Evolutionary conservation across 2,797 vertebrate species (phyloP), one percentile per base, ranked within the genome.

Genomic region (Rhynchonycteris naso): DNA sequence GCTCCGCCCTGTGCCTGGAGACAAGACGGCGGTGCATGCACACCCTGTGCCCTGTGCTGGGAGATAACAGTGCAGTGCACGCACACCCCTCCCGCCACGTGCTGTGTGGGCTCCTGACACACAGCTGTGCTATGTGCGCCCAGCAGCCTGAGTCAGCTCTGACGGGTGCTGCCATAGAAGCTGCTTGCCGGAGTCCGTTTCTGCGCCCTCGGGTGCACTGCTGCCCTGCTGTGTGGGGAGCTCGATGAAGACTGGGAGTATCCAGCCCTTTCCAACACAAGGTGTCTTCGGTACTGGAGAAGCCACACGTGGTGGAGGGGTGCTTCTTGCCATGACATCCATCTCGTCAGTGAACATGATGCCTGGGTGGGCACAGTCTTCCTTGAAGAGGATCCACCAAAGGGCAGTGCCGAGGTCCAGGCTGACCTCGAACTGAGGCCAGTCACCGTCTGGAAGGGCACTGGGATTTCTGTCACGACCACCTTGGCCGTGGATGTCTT

Each of bases 331-430:
- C 83, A 99, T 98, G 0, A 99, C 99, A 0, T 99, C 99, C 0
- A 99, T 99, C 97, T 99, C 99, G 0, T 99, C 99, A 0, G 99
- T 99, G 98, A 99, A 99, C 83, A 99, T 99, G 0, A 99, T 99
- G 98, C 99, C 99, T 4, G 99, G 99, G 0, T 99, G 99, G 98
- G 1, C 94, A 8, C 98, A 98, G 1, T 99, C 99, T 91, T 99
- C 99, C 82, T 99, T 99, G 97, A 99, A 99, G 65, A 99, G 98
- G 97, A 99, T 99, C 30, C 99, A 98, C 4, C 99, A 99, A 9
- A 99, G 97, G 0, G 99, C 99, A 0, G 99, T 99, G 7, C 99
- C 99, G 3, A 99, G 98, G 15, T 99, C 99, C 99, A 14, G 18
- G 0, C 3, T 99, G 96, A 99, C 99, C 95, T 99, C 99, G 96